Evolutionary conservation across 2,113 vertebrate genomes (phyloP), one percentile per base, ranked within the genome.

Genomic region (Nesoenas mayeri): DNA sequence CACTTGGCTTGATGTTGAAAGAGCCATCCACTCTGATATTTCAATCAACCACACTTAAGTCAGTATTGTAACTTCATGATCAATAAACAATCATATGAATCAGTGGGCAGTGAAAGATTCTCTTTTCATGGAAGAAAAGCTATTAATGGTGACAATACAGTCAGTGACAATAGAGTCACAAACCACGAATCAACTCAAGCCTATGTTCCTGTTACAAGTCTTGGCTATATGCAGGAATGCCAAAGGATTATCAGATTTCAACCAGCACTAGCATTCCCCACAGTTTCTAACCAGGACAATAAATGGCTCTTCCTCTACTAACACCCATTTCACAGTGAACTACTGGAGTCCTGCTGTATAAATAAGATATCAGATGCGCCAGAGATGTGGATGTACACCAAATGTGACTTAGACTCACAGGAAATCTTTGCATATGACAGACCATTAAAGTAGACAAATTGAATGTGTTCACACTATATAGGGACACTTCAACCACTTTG

Each of bases 61-160:
- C 91, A 88, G 56, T 61, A 89, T 69, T 40, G 4, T 58, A 96
- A 85, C 56, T 70, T 92, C 32, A 26, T 15, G 50, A 92, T 83
- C 88, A 95, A 91, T 87, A 85, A 87, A 48, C 26, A 95, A 92
- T 94, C 84, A 88, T 15, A 93, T 40, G 79, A 95, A 82, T 85
- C 83, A 96, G 64, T 9, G 60, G 73, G 24, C 82, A 91, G 56
- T 51, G 72, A 70, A 95, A 91, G 28, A 78, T n/a, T 72, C 5
- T 85, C n/a, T 88, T 93, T 87, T 89, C 53, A 72, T 83, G 61
- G 83, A 91, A 83, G 77, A 89, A 91, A 89, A 22, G 10, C 51
- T 78, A 34, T 80, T 85, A 91, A 90, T 5, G 2, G 15, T 62
- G 60, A 61, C 71, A 54, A 58, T 20, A 36, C 0, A 1, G 67